phyloP scores from a whole-genome alignment of 2,888 invertebrate species.

The Watsonalla binaria region DNA sequence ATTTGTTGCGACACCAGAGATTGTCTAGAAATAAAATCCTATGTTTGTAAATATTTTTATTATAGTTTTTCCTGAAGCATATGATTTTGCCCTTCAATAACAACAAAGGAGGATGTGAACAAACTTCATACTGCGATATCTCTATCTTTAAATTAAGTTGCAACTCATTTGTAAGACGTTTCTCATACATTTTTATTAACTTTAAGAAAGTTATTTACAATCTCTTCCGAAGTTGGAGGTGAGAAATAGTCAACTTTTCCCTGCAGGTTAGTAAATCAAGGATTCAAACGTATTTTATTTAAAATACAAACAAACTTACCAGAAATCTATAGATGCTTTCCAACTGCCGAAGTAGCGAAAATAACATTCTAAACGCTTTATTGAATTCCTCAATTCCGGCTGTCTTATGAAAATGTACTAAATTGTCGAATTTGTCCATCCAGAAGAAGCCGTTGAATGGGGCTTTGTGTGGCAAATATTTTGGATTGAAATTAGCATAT shows the following conservation, averaged over 20 bases:
- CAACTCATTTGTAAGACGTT: too few relatives aligned
- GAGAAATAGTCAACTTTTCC: too few relatives aligned
- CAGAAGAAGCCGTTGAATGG: conserved; percentile 42
- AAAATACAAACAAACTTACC: too few relatives aligned
- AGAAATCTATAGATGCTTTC: conserved; percentile 35
- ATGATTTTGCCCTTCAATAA: neutral
- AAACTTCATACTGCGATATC: too few relatives aligned
- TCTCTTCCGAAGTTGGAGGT: too few relatives aligned
- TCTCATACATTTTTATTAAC: too few relatives aligned
- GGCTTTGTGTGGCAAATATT: conserved; percentile 41
- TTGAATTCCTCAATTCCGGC: conserved; percentile 29
- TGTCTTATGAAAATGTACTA: conserved; percentile 36
- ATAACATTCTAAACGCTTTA: conserved; percentile 35
- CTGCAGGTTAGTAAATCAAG: too few relatives aligned
- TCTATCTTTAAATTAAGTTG: too few relatives aligned
- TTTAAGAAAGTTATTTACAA: too few relatives aligned
- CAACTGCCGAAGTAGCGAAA: conserved; percentile 27
- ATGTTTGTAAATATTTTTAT: neutral
- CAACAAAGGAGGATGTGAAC: neutral
- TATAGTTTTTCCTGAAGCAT: neutral
- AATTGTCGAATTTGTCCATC: conserved; percentile 37
- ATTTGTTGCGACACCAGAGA: conserved; percentile 24
- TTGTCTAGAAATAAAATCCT: conserved; percentile 27
- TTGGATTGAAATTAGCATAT: conserved; percentile 33
- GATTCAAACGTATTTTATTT: neutral